phyloP scores from a whole-genome alignment of 92 coral and sea anemone species.

The Porites rus region DNA sequence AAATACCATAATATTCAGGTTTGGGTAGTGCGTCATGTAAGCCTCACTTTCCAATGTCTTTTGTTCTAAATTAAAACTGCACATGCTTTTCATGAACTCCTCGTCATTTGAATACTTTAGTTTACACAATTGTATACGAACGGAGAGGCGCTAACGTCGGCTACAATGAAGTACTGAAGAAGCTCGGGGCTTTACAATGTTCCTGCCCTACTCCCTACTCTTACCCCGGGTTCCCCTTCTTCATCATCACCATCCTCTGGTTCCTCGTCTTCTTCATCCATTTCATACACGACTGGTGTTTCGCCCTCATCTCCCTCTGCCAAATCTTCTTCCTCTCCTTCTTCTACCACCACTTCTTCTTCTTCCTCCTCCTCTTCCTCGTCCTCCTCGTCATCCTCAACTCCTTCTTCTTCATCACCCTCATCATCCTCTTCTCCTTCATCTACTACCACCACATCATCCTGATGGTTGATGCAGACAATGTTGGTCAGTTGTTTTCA shows the following conservation, averaged over 20 bases:
- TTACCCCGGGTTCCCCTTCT: constrained; percentile 34
- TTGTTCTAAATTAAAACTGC: too few relatives aligned
- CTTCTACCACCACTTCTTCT: constrained; percentile 74
- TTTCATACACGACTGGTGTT: constrained; percentile 52
- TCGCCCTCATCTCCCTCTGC: constrained; percentile 68
- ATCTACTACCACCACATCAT: constrained; percentile 71
- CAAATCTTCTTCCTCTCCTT: constrained; percentile 68
- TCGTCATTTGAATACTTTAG: too few relatives aligned
- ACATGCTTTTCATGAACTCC: too few relatives aligned
- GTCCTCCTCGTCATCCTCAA: constrained; percentile 62
- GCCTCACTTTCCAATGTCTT: too few relatives aligned
- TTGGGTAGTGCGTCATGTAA: too few relatives aligned
- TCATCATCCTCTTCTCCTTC: constrained; percentile 68
- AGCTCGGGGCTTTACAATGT: too few relatives aligned
- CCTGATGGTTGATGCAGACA: constrained; percentile 26
- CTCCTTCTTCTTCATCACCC: constrained; percentile 62
- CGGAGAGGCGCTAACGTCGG: too few relatives aligned
- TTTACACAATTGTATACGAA: too few relatives aligned
- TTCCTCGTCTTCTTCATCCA: constrained; percentile 70
- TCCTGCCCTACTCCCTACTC: neutral
- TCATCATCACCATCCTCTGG: constrained; percentile 32
- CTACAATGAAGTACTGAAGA: too few relatives aligned
- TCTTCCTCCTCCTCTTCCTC: constrained; percentile 81
- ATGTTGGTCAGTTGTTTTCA: neutral
- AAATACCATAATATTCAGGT: too few relatives aligned